Evolutionary conservation across 2,888 invertebrate genomes (phyloP).

Genomic region (Halictus quadricinctus): DNA sequence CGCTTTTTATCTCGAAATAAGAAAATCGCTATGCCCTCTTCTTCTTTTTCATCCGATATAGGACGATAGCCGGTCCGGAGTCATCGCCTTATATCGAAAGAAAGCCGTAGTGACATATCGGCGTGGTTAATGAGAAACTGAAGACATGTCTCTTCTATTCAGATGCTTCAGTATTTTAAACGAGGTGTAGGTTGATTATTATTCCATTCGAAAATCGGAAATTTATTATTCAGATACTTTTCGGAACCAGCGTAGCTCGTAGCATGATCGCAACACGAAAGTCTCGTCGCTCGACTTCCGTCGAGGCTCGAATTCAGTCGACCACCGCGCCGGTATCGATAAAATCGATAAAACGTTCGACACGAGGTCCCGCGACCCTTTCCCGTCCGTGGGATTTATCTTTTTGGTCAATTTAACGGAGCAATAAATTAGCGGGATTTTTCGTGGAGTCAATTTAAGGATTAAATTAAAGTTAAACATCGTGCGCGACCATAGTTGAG

Average conservation of each 20-base stretch:
- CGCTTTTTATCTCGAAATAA: no score
- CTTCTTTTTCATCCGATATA: no score
- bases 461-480: slow-evolving; percentile 58
- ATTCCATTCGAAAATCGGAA: background rate
- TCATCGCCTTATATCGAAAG: no score
- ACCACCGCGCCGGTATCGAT: slow-evolving; percentile 10
- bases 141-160: no score
- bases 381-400: slow-evolving; percentile 39
- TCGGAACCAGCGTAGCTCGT: background rate
- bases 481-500: slow-evolving; percentile 15
- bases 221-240: background rate
- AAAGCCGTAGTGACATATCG: no score
- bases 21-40: no score
- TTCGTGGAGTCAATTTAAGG: slow-evolving; percentile 23
- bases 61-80: no score
- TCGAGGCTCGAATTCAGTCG: background rate
- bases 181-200: background rate
- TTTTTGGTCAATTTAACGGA: slow-evolving; percentile 31
- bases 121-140: background rate
- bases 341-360: slow-evolving; percentile 38
- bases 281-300: background rate
- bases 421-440: slow-evolving; percentile 41
- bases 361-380: slow-evolving; percentile 27
- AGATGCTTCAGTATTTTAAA: background rate
- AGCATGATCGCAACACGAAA: background rate